Evolutionary conservation across 53 echinoderm and acorn worm genomes (phyloP), one percentile per base, ranked within the genome.

Genomic region (Arbacia lixula): DNA sequence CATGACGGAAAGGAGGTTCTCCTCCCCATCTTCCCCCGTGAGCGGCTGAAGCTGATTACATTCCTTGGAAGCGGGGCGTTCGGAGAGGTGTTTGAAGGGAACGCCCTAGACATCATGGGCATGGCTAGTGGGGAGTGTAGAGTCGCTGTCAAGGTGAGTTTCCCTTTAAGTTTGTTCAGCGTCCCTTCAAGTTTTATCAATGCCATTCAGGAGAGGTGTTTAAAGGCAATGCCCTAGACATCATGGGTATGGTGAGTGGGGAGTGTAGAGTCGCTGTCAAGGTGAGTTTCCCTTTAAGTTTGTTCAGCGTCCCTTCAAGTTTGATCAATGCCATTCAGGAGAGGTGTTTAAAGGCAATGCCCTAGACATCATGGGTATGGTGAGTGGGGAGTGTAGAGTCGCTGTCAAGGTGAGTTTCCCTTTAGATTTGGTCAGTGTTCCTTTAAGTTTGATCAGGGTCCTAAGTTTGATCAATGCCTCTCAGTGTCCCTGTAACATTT

Each of bases 201-300:
- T n/a, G n/a, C n/a, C n/a, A n/a, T n/a, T n/a, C n/a, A n/a, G 99
- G 99, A 10, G 99, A 99, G 51, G 99, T 99, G 16, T 99, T 92
- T 86, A 92, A 99, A 54, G 99, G 99, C 21, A 83, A 84, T 2
- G 99, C 99, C 14, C 75, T 88, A 0, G 87, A 99, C 36, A 95
- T 99, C 27, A 31, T 84, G 19, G 92, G 95, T 14, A 56, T 56
- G 19, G 87, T 71, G 16, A 86, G 89, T 19, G 95, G 99, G 0
- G 91, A 95, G 31, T 80, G 91, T 0, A 92, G 87, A 61, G 99
- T 99, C 17, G 99, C 99, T 5, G 99, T 99, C 22, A 99, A 99
- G 95, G 99, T 99, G 65, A 52, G 67, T 43, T 16, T 4, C 56
- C 21, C 8, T 56, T 26, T 24, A 20, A 16, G 19, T n/a, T n/a